These are phyloP conservation scores for Philhelius pedissequus DNA, from an alignment of 2,888 invertebrate species.

Conservation along the genomic window DNA sequence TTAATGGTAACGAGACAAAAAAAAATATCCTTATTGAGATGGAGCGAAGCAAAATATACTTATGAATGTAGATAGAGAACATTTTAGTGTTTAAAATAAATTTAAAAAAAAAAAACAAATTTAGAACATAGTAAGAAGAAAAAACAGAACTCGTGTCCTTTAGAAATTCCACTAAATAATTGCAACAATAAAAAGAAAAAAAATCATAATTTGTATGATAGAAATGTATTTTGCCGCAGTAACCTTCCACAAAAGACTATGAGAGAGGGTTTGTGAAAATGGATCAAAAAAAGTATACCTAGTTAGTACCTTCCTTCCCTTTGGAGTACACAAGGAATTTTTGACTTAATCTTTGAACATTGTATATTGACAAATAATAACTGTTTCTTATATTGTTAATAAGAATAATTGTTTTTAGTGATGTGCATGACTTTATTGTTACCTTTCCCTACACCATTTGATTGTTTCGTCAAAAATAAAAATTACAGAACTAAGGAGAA, in stretches of 20 bases:
- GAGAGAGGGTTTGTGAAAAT: background rate
- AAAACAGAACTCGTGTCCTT: slow-evolving; percentile 34
- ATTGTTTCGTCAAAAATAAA: too few species aligned
- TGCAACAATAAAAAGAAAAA: background rate
- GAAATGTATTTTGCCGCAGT: slow-evolving; percentile 18
- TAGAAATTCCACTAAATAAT: slow-evolving; percentile 15
- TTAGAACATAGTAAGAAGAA: background rate
- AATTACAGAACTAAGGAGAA: too few species aligned
- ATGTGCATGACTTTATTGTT: too few species aligned
- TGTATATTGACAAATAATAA: background rate
- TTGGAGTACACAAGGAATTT: background rate
- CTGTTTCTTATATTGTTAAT: background rate
- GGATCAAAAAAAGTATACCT: background rate
- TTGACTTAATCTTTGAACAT: background rate
- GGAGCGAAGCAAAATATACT: slow-evolving; percentile 52
- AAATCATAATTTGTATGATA: background rate
- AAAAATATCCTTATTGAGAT: slow-evolving; percentile 42
- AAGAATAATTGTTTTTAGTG: background rate
- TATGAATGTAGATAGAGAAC: slow-evolving; percentile 65
- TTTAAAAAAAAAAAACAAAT: background rate
- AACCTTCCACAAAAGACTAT: slow-evolving; percentile 46
- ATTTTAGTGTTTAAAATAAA: slow-evolving; percentile 42
- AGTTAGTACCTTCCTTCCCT: background rate
- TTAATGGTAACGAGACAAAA: background rate
- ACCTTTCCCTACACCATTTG: too few species aligned